phyloP scores from a whole-genome alignment of 1,140 invertebrate genomes.

The Nebria ingens region DNA sequence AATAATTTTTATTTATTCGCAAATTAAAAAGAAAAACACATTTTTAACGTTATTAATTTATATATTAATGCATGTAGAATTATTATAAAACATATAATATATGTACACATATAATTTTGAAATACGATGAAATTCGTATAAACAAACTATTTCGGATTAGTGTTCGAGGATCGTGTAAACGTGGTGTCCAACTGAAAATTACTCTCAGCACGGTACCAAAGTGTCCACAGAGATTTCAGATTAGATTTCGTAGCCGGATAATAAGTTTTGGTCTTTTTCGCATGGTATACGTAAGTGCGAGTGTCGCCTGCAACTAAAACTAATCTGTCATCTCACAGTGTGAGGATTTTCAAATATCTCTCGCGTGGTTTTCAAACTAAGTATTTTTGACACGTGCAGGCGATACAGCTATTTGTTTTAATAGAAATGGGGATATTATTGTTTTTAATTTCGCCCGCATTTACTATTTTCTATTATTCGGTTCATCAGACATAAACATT shows the following conservation, averaged over 20 bases:
- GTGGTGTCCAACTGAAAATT: constrained; percentile 12
- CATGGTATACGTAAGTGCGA: neutral
- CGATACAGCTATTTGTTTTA: neutral
- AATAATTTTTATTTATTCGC: too few species aligned
- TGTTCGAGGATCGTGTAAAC: neutral
- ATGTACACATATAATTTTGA: too few species aligned
- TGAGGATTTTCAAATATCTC: neutral
- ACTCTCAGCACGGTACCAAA: constrained; percentile 12
- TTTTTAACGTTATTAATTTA: too few species aligned
- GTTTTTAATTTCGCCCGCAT: too few species aligned
- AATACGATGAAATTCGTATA: too few species aligned
- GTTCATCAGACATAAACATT: too few species aligned
- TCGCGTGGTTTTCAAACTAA: neutral
- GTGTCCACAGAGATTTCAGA: constrained; percentile 15
- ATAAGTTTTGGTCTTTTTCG: neutral
- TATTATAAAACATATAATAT: too few species aligned
- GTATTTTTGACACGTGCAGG: neutral
- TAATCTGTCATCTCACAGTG: neutral
- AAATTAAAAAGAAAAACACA: too few species aligned
- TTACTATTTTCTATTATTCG: too few species aligned
- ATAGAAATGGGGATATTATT: too few species aligned
- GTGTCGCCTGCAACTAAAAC: neutral
- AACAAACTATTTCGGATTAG: neutral
- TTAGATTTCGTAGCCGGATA: constrained; percentile 16
- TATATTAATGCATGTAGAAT: too few species aligned